Conservation (phyloP, 2,888 invertebrate species). For the Acanthosepion lycidas region DNA sequence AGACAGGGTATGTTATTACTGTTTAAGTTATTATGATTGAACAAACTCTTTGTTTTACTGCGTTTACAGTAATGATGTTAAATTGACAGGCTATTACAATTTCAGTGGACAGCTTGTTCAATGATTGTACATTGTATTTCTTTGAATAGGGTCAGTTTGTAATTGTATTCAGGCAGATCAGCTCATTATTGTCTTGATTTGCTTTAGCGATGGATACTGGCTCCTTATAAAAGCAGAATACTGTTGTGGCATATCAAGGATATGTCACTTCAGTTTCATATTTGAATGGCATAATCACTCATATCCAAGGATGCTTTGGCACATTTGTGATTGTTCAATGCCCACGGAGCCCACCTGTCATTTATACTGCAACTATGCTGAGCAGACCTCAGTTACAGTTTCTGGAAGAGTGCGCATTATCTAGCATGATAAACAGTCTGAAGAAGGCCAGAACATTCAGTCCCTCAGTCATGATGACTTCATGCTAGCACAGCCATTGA, state of each 20-base stretch:
- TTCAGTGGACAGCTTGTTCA: not conserved
- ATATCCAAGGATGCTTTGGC: too few species aligned
- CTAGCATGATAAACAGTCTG: too few species aligned
- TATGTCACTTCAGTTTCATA: not conserved
- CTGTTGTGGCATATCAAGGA: not conserved
- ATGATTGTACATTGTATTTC: not conserved
- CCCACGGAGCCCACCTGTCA: too few species aligned
- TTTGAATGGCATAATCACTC: not conserved
- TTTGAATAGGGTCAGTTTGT: not conserved
- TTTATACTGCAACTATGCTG: too few species aligned
- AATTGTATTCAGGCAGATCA: not conserved
- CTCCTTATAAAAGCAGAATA: not conserved
- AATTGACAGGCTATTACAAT: not conserved
- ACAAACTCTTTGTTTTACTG: not conserved
- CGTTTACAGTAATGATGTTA: not conserved
- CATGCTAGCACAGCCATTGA: too few species aligned
- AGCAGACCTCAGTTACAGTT: too few species aligned
- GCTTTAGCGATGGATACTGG: not conserved
- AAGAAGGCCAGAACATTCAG: too few species aligned
- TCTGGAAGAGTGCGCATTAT: too few species aligned
- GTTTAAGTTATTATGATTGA: slow-evolving; percentile 33
- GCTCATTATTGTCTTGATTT: not conserved
- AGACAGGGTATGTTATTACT: slow-evolving; percentile 4
- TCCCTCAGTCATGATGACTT: too few species aligned
- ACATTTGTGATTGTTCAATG: too few species aligned